Percentiles rank a stretch among this genome's conserved stretches.
Conservation (phyloP, 2,888 invertebrate species). For the Poecilus cupreus region DNA sequence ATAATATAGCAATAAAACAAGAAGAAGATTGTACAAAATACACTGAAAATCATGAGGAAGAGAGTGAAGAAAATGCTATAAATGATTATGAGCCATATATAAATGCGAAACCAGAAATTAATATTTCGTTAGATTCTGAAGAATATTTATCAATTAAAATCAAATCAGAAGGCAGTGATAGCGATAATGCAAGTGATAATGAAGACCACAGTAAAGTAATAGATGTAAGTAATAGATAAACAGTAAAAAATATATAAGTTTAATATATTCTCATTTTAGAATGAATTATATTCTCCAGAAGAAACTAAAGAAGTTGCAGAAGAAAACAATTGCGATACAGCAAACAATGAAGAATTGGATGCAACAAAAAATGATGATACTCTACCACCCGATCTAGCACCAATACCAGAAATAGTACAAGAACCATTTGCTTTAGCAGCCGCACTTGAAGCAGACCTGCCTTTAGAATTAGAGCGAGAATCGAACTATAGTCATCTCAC, state of each 20-base stretch:
- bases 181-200: not conserved
- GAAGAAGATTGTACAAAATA: not conserved
- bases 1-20: not conserved
- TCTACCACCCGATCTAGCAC: not conserved
- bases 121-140: constrained; percentile 2
- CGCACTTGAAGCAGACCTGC: not conserved
- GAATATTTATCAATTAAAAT: constrained; percentile 37
- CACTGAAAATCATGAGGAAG: not conserved
- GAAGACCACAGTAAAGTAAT: not conserved
- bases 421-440: constrained; percentile 14
- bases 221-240: not conserved
- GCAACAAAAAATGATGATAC: not conserved
- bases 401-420: constrained; percentile 20
- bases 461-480: constrained; percentile 4
- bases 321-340: not conserved
- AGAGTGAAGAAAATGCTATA: not conserved
- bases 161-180: constrained; percentile 33
- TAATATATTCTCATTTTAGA: not conserved
- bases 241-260: not conserved
- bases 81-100: constrained; percentile 3
- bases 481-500: not conserved
- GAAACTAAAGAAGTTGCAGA: not conserved
- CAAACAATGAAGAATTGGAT: not conserved
- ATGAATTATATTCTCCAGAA: not conserved
- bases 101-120: not conserved